Conservation (phyloP, 2,797 vertebrate genomes). For the Tangara arthus region DNA sequence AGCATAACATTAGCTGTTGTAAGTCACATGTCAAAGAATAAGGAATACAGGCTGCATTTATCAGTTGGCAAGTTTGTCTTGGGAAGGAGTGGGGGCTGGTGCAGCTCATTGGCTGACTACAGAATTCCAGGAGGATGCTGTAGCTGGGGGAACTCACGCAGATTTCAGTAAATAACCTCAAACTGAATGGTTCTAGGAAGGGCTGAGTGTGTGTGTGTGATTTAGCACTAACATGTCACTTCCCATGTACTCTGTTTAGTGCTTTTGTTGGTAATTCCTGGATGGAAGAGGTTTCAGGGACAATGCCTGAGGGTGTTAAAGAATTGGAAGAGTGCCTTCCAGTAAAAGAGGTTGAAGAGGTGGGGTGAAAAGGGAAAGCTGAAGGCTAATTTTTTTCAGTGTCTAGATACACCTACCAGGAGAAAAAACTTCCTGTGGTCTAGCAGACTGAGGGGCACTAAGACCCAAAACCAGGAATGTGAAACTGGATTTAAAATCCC, state of each 20-base stretch:
- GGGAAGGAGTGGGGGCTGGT: neutral
- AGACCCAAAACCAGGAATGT: neutral
- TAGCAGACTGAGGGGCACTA: neutral
- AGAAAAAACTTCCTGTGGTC: neutral
- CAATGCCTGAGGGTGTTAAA: neutral
- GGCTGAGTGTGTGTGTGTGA: neutral
- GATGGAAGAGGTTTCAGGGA: constrained; percentile 12
- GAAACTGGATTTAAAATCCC: accelerated
- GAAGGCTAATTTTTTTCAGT: neutral
- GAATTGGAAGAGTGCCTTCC: constrained; percentile 20
- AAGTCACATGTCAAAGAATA: neutral
- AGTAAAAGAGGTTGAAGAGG: neutral
- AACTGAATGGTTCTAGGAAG: neutral
- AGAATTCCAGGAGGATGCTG: constrained; percentile 41
- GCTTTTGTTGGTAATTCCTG: constrained; percentile 46
- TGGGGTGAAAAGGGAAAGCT: neutral
- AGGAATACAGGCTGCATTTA: constrained; percentile 16
- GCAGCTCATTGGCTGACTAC: neutral
- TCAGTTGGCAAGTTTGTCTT: neutral
- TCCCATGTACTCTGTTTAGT: constrained; percentile 3
- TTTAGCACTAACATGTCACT: neutral
- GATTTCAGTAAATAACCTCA: constrained; percentile 29
- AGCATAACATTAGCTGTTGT: constrained; percentile 16
- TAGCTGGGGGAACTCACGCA: neutral
- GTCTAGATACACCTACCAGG: neutral